Evolutionary conservation across 2,797 vertebrate species (phyloP), one percentile per base, ranked within the genome.

Genomic region (Poeciliopsis turneri): DNA sequence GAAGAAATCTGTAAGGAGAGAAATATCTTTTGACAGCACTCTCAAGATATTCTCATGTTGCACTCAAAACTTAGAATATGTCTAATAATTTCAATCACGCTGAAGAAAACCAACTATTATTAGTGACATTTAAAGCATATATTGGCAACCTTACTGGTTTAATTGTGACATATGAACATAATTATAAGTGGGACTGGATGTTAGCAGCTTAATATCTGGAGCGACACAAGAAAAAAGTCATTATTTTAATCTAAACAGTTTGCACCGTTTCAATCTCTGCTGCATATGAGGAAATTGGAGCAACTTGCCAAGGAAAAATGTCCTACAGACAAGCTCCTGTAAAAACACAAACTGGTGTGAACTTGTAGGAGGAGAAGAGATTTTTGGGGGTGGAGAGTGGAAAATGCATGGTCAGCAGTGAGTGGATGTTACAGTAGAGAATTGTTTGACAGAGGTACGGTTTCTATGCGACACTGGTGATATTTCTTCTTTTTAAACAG

Each of bases 321-420:
- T 28, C 41, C 41, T 45, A 13, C 39, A 70, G 39, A 70, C 43
- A 28, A 70, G n/a, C 25, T 46, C 68, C 68, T 64, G n/a, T 70
- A 45, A 70, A 70, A 70, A 36, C 15, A 36, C 59, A 64, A 64
- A 64, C 30, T 64, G 30, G 59, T 64, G 59, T 64, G 30, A 36
- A 64, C 30, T 4, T 64, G 20, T n/a, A 64, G 59, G 30, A 0
- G 6, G 59, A 64, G 30, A 64, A 36, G 30, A 64, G 7, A 36
- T 33, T 64, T 36, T 64, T 64, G 7, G 30, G 59, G 57, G 59
- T 33, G 30, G 30, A 8, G 13, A 30, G 30, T 36, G 59, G 30
- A 36, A 64, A 64, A 64, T 64, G 59, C 15, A 18, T 13, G 1
- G 30, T 36, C 59, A 64, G 59, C 30, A 64, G 59, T 59, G 28